Conservation (phyloP, 2,797 vertebrate genomes). For the Galago senegalensis region DNA sequence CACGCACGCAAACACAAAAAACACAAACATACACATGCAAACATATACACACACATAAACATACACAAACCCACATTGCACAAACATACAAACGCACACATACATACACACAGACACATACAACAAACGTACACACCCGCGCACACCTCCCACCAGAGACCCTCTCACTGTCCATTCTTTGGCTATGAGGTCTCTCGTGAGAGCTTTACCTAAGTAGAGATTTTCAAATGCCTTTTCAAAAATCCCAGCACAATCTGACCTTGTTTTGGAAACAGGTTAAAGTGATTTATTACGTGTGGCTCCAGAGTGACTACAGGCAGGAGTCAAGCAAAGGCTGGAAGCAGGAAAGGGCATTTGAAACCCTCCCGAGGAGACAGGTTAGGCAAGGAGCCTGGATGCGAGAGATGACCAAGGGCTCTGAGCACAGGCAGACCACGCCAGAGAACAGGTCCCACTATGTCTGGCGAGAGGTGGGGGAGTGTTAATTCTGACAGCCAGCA, state of each 20-base stretch:
- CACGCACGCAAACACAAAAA: too few relatives aligned
- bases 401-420: constrained; percentile 20
- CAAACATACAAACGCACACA: not conserved
- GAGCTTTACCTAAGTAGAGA: not conserved
- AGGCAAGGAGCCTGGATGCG: not conserved
- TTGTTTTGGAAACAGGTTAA: constrained; percentile 86
- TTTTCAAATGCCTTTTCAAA: constrained; percentile 74
- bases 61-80: not conserved
- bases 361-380: constrained; percentile 59
- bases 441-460: constrained; percentile 82
- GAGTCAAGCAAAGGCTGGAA: constrained; percentile 76
- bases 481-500: constrained; percentile 86
- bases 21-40: too few relatives aligned
- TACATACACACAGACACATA: not conserved
- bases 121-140: too few relatives aligned
- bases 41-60: not conserved
- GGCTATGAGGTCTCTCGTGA: constrained; percentile 85
- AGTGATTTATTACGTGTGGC: constrained; percentile 85
- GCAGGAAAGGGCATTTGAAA: constrained; percentile 81
- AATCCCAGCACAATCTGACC: constrained; percentile 84
- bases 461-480: constrained; percentile 64
- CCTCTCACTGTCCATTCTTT: constrained; percentile 78
- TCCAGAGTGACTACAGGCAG: constrained; percentile 76
- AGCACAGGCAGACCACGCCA: constrained; percentile 1
- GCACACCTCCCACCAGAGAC: not conserved